Percentiles rank a stretch among this genome's conserved stretches.
Evolutionary conservation across 2,113 vertebrate genomes (phyloP).

Genomic region (Malurus cyaneus): DNA sequence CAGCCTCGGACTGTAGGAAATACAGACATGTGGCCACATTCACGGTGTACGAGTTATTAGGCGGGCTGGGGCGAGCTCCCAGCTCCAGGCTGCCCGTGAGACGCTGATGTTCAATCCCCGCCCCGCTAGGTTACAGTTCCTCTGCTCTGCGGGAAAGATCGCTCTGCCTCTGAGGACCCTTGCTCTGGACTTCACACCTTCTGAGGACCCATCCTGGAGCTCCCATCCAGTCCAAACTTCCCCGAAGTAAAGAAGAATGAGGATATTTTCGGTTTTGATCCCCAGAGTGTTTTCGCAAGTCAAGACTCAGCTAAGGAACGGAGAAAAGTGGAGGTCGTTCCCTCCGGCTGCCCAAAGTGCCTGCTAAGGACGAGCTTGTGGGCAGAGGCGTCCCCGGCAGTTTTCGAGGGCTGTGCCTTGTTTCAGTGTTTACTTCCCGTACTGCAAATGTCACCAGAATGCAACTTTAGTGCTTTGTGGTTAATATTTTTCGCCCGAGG

Average conservation of each 20-base stretch:
- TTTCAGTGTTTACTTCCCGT: background rate
- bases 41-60: background rate
- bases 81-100: background rate
- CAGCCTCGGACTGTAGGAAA: background rate
- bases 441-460: slow-evolving; percentile 52
- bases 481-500: slow-evolving; percentile 64
- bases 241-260: background rate
- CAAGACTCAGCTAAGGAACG: background rate
- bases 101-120: background rate
- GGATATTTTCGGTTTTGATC: background rate
- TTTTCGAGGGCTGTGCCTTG: background rate
- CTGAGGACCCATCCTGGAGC: background rate
- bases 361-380: background rate
- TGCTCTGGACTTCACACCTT: background rate
- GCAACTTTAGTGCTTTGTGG: slow-evolving; percentile 48
- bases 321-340: background rate
- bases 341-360: background rate
- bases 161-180: background rate
- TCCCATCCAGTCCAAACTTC: background rate
- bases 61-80: background rate
- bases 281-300: background rate
- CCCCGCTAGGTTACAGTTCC: background rate
- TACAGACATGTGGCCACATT: background rate
- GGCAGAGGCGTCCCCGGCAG: background rate
- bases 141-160: background rate